These are phyloP conservation scores for Helleia helle DNA, from an alignment of 2,888 invertebrate species.

Conservation along the genomic window DNA sequence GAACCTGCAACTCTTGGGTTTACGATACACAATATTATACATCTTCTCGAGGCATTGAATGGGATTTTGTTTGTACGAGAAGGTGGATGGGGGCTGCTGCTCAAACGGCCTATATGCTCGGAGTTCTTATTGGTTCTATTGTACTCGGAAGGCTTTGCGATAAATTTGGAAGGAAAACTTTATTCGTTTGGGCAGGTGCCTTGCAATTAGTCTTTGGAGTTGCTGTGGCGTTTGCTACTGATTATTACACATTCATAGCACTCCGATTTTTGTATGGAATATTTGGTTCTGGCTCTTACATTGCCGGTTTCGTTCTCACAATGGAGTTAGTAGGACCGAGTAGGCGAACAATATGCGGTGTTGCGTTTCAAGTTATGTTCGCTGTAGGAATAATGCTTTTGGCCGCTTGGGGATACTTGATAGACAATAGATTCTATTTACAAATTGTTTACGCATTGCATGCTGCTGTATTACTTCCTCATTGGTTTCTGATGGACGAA, in stretches of 20 bases:
- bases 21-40: slow-evolving; percentile 83
- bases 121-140: slow-evolving; percentile 86
- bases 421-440: slow-evolving; percentile 81
- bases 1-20: slow-evolving; percentile 73
- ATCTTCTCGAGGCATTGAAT: slow-evolving; percentile 85
- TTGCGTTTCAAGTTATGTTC: slow-evolving; percentile 86
- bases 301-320: slow-evolving; percentile 78
- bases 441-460: slow-evolving; percentile 87
- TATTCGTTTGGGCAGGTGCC: slow-evolving; percentile 84
- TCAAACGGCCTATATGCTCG: slow-evolving; percentile 87
- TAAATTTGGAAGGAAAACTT: slow-evolving; percentile 84
- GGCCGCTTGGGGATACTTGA: slow-evolving; percentile 86
- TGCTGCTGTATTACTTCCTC: slow-evolving; percentile 79
- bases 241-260: slow-evolving; percentile 80
- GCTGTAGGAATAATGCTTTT: slow-evolving; percentile 87
- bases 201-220: slow-evolving; percentile 80
- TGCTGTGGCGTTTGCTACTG: slow-evolving; percentile 83
- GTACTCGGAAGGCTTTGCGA: slow-evolving; percentile 86
- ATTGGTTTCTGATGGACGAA: slow-evolving; percentile 91
- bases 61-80: slow-evolving; percentile 85
- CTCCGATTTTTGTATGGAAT: slow-evolving; percentile 84
- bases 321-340: slow-evolving; percentile 90
- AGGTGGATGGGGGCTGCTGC: slow-evolving; percentile 89
- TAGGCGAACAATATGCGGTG: slow-evolving; percentile 86
- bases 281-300: slow-evolving; percentile 86